Percentiles rank a stretch among this genome's conserved stretches.
Conservation (phyloP, 2,113 vertebrate species). For the Tragelaphus buxtoni region DNA sequence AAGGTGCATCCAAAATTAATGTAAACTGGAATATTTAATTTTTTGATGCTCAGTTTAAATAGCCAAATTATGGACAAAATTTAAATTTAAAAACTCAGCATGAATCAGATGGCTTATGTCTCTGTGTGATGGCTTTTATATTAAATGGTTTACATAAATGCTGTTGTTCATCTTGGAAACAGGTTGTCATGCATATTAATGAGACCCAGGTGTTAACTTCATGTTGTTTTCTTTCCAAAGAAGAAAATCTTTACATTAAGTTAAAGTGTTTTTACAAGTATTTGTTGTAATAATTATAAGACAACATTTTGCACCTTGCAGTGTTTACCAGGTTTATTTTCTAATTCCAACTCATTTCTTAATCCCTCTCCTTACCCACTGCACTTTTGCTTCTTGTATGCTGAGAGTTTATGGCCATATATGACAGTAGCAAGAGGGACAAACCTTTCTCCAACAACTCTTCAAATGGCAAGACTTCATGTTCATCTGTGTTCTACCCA, state of each 20-base stretch:
- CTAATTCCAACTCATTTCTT: not conserved
- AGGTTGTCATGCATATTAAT: slow-evolving; percentile 85
- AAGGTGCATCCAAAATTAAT: slow-evolving; percentile 58
- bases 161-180: slow-evolving; percentile 82
- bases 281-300: slow-evolving; percentile 78
- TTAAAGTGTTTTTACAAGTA: slow-evolving; percentile 72
- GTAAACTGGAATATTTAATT: slow-evolving; percentile 62
- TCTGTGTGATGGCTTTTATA: slow-evolving; percentile 81
- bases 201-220: slow-evolving; percentile 83
- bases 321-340: slow-evolving; percentile 17
- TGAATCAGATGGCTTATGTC: slow-evolving; percentile 76
- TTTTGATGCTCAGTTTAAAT: slow-evolving; percentile 71
- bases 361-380: slow-evolving; percentile 20
- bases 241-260: slow-evolving; percentile 77
- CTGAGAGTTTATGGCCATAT: not conserved
- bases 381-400: not conserved
- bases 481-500: not conserved
- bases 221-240: slow-evolving; percentile 75
- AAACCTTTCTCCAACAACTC: not conserved
- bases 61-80: slow-evolving; percentile 76
- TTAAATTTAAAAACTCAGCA: slow-evolving; percentile 83
- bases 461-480: not conserved
- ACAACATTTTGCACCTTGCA: not conserved
- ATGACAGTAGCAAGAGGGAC: not conserved
- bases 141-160: slow-evolving; percentile 82